Base-by-base conservation (phyloP, 2,888 invertebrate species). In the Dorcus hopei region DNA sequence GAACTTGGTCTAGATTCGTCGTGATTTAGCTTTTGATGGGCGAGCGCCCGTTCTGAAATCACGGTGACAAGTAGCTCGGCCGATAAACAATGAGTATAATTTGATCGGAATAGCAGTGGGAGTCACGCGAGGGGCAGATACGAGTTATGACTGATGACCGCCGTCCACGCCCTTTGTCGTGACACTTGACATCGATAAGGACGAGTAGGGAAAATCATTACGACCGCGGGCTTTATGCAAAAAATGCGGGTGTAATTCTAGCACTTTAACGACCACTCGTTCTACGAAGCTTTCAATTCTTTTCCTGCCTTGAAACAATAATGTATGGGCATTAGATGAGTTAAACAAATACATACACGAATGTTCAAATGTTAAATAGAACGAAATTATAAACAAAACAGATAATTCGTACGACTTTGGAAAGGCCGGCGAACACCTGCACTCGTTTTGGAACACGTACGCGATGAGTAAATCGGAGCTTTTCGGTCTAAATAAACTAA, bases 101-200 rank as follows among this genome's bases (percentile, higher is more conserved):
- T 74, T 72, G 65, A 65, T 63, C 58, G 61, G 73, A 72, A 72
- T 72, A 73, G 74, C 54, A 14, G 58, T 49, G 53, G 56, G 59
- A 56, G 69, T 68, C 74, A 75, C 74, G 75, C 74, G 66, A 74
- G 57, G 66, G 65, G 63, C 65, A 70, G 68, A 72, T 70, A 70
- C 63, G 65, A 66, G 71, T 75, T 76, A 76, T 77, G 76, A 77
- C 76, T 76, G 76, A 77, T 77, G 76, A 75, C 74, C 75, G 72
- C 65, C 70, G 70, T 74, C 75, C 76, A 76, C 76, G 76, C 75
- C 76, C 73, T 74, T 70, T 75, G 72, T 68, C 74, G 74, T 75
- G 75, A 76, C 75, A 75, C 61, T 63, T 60, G 63, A 63, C 58
- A 63, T 57, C 60, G 60, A 60, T 57, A 60, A 57, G 56, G 60